Evolutionary conservation across 2,888 invertebrate genomes (phyloP), one percentile per base, ranked within the genome.

Genomic region (Pseudanteris insignis): DNA sequence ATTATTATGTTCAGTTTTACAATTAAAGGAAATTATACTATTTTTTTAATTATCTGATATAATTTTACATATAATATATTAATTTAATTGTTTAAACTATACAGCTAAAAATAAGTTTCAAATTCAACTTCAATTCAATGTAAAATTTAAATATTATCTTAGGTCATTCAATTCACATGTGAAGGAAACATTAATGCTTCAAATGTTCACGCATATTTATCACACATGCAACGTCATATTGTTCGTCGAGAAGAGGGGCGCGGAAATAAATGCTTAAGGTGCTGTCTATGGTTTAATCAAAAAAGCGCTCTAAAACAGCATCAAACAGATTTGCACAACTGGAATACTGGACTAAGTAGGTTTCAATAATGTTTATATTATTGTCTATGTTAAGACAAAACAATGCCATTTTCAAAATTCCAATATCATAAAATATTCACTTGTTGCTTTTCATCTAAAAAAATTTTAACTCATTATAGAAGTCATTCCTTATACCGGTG

Each of bases 251-350:
- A 85, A 84, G 71, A 87, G 85, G 74, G 84, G 83, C 18, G 82
- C 83, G 67, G 86, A 84, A 84, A 87, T 33, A 86, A 87, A 61
- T 92, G 92, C 74, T 83, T 84, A 24, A 85, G 88, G 70, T 92
- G 92, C 74, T 86, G 88, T 48, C 83, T 92, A 26, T 87, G 86
- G 81, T 92, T 92, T 73, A 85, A 90, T 11, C 88, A 89, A 69
- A 88, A 88, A 67, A 88, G 86, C 81, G 67, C 80, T 1, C 66
- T 81, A 10, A 78, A 74, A 40, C 67, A 71, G 28, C 81, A 82
- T 67, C 75, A 77, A 24, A 69, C 59, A 10, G 75, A 79, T 7
- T 62, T 76, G 6, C 78, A 79, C 34, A 67, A 65, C 6, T 62
- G 60, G 5, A 68, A 71, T 7, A 50, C 50, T 5, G 70, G 69